A percentile compares a stretch with the other conserved stretches of the same genome.
Conservation (phyloP, 2,113 vertebrate species). For the Aspidoscelis tigris region DNA sequence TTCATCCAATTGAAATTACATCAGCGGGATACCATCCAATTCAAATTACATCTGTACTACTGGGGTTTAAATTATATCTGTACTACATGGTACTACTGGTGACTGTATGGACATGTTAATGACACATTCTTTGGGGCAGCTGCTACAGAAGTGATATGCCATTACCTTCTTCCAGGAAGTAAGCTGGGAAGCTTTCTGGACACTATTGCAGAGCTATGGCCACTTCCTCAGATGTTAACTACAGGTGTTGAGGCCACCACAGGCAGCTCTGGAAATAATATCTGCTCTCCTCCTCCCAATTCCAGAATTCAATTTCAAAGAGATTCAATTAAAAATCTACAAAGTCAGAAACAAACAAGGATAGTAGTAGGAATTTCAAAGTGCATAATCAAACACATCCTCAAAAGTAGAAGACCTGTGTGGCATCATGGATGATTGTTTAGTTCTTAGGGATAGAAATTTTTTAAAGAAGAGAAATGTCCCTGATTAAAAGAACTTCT, state of each 20-base stretch:
- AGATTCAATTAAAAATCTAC: slow-evolving; percentile 47
- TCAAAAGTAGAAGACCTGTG: slow-evolving; percentile 9
- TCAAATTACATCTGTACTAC: no score
- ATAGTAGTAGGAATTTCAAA: slow-evolving; percentile 38
- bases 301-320: slow-evolving; percentile 29
- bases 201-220: no score
- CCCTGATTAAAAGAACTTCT: slow-evolving; percentile 15
- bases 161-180: no score
- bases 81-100: no score
- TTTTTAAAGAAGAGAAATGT: neutral
- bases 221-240: neutral
- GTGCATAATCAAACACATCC: slow-evolving; percentile 12
- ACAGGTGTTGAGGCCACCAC: slow-evolving; percentile 19
- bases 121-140: no score
- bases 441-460: slow-evolving; percentile 33
- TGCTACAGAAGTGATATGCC: no score
- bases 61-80: no score
- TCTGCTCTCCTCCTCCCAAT: neutral
- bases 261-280: slow-evolving; percentile 27
- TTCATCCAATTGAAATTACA: no score
- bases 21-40: no score
- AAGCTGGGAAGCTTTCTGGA: no score
- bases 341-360: slow-evolving; percentile 46
- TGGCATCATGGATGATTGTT: slow-evolving; percentile 24
- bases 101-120: no score